phyloP scores from a whole-genome alignment of 1,140 invertebrate species.

The Anadara kagoshimensis region DNA sequence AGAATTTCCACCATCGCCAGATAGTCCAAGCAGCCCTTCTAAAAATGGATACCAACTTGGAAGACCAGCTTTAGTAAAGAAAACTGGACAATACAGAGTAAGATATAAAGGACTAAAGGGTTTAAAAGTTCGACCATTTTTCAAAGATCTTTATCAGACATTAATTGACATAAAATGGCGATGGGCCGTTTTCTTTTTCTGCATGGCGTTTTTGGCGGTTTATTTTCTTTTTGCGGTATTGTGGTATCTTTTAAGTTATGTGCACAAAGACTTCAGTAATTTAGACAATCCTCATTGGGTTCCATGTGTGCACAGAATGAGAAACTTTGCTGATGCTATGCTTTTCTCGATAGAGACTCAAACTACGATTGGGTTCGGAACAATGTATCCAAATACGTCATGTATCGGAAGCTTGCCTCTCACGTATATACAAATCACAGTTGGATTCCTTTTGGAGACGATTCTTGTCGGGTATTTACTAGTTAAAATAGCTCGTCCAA shows the following conservation, averaged over 20 bases:
- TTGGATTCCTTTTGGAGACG: constrained; percentile 69
- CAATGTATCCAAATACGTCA: constrained; percentile 80
- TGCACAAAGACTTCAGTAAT: constrained; percentile 88
- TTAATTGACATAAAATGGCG: constrained; percentile 85
- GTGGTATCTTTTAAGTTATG: constrained; percentile 79
- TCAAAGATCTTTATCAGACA: constrained; percentile 74
- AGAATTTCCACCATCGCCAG: too few relatives aligned
- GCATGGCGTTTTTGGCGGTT: constrained; percentile 90
- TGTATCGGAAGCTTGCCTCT: constrained; percentile 60
- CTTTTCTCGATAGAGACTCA: constrained; percentile 76
- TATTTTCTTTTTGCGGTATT: constrained; percentile 95
- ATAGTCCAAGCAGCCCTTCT: too few relatives aligned
- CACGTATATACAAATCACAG: constrained; percentile 64
- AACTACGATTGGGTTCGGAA: constrained; percentile 76
- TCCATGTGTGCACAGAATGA: constrained; percentile 68
- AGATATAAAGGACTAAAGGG: constrained; percentile 52
- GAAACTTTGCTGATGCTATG: constrained; percentile 68
- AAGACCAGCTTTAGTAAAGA: constrained; percentile 53
- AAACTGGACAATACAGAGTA: constrained; percentile 61
- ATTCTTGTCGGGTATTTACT: constrained; percentile 67
- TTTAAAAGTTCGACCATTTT: constrained; percentile 24
- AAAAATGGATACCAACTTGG: constrained; percentile 52
- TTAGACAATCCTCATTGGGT: constrained; percentile 77
- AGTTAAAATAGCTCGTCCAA: constrained; percentile 66
- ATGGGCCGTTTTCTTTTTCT: constrained; percentile 94